phyloP scores from a whole-genome alignment of 1,140 invertebrate species.

The Thalassaphorura encarpata region DNA sequence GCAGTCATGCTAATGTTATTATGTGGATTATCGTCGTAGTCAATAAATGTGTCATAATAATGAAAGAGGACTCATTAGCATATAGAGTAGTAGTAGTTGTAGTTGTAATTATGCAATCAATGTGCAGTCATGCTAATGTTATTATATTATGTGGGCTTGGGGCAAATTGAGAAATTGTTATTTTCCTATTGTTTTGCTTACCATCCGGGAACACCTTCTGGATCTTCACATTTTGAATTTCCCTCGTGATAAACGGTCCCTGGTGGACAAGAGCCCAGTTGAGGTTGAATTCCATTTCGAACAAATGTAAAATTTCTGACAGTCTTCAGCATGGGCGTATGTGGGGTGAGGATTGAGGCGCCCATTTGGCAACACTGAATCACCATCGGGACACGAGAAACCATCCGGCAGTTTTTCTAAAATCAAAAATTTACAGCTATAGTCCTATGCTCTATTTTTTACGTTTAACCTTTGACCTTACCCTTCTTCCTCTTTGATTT shows the following conservation, averaged over 20 bases:
- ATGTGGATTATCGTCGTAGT: no score
- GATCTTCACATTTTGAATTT: conserved; percentile 66
- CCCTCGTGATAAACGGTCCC: conserved; percentile 73
- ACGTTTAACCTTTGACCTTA: conserved; percentile 29
- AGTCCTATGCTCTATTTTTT: conserved; percentile 2
- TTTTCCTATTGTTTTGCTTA: no score
- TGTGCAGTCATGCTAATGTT: no score
- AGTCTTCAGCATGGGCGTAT: conserved; percentile 69
- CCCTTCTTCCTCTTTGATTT: conserved; percentile 55
- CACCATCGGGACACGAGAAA: conserved; percentile 63
- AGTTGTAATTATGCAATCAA: no score
- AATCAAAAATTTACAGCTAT: conserved; percentile 27
- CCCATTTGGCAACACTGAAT: conserved; percentile 55
- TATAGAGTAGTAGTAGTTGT: no score
- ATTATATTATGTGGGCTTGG: no score
- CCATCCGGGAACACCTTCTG: conserved; percentile 70
- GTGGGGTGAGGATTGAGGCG: conserved; percentile 63
- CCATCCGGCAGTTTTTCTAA: conserved; percentile 58
- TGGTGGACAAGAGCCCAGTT: conserved; percentile 60
- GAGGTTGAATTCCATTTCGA: conserved; percentile 62
- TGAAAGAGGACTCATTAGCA: no score
- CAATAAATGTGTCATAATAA: no score
- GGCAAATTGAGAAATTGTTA: no score
- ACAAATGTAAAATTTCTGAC: conserved; percentile 71
- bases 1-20: no score